Base-by-base conservation (phyloP, 2,113 vertebrate species). In the Hoplias malabaricus region DNA sequence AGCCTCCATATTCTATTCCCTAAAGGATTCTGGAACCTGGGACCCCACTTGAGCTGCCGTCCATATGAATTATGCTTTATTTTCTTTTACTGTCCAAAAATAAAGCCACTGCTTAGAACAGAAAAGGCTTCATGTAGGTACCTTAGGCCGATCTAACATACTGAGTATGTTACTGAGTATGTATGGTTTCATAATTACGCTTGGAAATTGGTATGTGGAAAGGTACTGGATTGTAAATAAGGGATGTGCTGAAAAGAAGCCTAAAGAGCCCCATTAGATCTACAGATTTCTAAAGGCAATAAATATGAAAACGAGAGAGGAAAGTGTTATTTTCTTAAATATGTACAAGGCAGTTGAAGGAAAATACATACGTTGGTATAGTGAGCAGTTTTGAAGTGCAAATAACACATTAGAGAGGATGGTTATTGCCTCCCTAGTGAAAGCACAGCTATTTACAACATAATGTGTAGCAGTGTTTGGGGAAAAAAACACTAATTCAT, bases 1-100 rank as follows among this genome's bases (percentile, higher is more conserved):
- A 50, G 27, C 29, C 50, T 8, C 29, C 65, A 21, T 36, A 2
- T 50, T 36, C 46, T 29, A 38, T 25, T 59, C 65, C 68, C 56
- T 34, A 23, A 42, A 50, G 16, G 40, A 9, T 2, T 62, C 80
- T 57, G 43, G 42, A 53, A 59, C 14, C 68, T 21, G 27, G 56
- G 50, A 0, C 62, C 54, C 33, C 53, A 54, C 42, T 59, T 63
- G 40, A 50, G 31, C 57, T 76, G 56, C 72, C 56, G 33, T 73
- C 78, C 80, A 79, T 75, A 77, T 84, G 80, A 75, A 82, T 70
- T 54, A 43, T 43, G 29, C 66, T 81, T 81, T 72, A 76, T 82
- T 85, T 82, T 74, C 69, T 38, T 73, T n/a, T 63, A 9, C n/a
- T 23, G 40, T 77, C n/a, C 43, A 63, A 82, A 78, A 80, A 79